Base-by-base conservation (phyloP, 2,888 invertebrate genomes). In the Calliopum simillimum region DNA sequence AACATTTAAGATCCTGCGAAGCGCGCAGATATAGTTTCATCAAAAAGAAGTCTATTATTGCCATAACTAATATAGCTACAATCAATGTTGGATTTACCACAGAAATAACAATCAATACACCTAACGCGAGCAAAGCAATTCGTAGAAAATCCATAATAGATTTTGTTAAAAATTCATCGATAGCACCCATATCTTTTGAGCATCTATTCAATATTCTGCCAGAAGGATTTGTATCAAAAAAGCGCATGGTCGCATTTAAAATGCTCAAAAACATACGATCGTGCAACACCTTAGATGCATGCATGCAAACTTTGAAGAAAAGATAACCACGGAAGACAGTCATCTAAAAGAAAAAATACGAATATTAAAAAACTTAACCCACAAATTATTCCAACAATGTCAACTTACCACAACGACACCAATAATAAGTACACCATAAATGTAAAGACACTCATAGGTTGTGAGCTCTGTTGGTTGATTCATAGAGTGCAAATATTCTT, bases 181-280 rank as follows among this genome's bases (percentile, higher is more conserved):
- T 88, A 0, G 88, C 86, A 0, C 89, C 92, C 79, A 92, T 89
- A 79, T 94, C 94, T 82, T 93, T 93, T 0, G 93, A 91, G 83
- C 94, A 94, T 62, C 94, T 87, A 84, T 94, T 94, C 44, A 94
- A 84, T 76, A 94, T 90, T 66, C 89, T 84, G 12, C 94, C 94
- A 71, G 92, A 91, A 1, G 96, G 93, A 87, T 96, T 97, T 0
- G 88, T 90, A 79, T 96, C 94, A 82, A 97, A 97, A 87, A 97
- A 97, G 16, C 90, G 86, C 90, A 96, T 93, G 0, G 92, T 92
- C 0, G 94, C 91, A 74, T 91, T 88, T 6, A 96, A 87, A 79
- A 97, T 89, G 62, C 92, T 90, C 56, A 89, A 87, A 84, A 97
- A 96, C 95, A 97, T 96, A n/a, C 87, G 88, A 78, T 93, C 91